Base-by-base conservation (phyloP, 2,113 vertebrate genomes). In the Probosciger aterrimus region DNA sequence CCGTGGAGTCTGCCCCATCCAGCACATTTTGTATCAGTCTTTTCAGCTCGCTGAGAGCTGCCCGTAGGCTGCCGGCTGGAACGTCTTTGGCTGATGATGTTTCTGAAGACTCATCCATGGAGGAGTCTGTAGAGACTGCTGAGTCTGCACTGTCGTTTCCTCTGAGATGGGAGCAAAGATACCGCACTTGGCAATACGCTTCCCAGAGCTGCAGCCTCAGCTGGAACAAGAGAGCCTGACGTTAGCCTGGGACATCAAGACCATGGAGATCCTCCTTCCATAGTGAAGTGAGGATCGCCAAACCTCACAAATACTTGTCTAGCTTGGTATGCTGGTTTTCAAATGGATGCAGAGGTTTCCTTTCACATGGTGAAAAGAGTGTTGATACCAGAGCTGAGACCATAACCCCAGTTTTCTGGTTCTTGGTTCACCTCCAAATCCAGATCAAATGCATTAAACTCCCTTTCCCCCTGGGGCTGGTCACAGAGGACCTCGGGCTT, bases 91-190 rank as follows among this genome's bases (percentile, higher is more conserved):
- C 99, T 10, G 99, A 99, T 9, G 99, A 99, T 49, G 99, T 99
- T 98, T 99, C 99, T 5, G 99, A 99, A 55, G 99, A 99, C 96
- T 99, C 99, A 23, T 99, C 99, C 99, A 99, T 99, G 22, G 99
- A 99, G 87, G 99, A 99, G 97, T 99, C 99, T 0, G 99, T 99
- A 95, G 99, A 99, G 89, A 99, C 98, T 1, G 99, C 99, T 0
- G 99, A 99, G 96, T 99, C 99, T 0, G 99, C 99, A 20, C 99
- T 98, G 96, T 99, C 99, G 1, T 98, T 99, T 24, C 99, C 99
- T n/a, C 99, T 97, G 37, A 99, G 98, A 91, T 99, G 99, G 11
- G 98, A 99, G 98, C 99, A 99, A 63, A 99, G 98, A 14, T 99
- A 99, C 8, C 99, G 98, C 14, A 99, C 99, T 83, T 99, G 99